Conservation (phyloP, 2,888 invertebrate species). For the Notodonta dromedarius region DNA sequence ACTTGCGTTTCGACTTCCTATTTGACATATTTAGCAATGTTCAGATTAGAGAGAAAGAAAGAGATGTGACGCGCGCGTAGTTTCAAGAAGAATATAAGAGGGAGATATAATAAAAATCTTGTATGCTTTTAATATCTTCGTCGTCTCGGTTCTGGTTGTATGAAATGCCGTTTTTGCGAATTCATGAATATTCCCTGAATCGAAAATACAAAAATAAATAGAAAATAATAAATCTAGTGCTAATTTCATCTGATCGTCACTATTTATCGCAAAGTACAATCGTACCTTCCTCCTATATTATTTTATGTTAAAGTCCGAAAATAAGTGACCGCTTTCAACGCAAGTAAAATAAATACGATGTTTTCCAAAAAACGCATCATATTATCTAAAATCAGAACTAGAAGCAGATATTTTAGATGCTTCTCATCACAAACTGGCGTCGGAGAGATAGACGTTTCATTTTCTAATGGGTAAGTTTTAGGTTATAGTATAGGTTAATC, state of each 20-base stretch:
- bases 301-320: not conserved
- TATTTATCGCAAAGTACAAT: too few relatives aligned
- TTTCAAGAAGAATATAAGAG: not conserved
- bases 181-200: too few relatives aligned
- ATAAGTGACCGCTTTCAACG: not conserved
- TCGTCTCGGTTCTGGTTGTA: too few relatives aligned
- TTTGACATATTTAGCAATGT: not conserved
- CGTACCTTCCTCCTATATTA: too few relatives aligned
- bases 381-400: slow-evolving; percentile 55
- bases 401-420: slow-evolving; percentile 44
- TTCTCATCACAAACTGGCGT: slow-evolving; percentile 54
- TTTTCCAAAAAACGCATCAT: slow-evolving; percentile 56
- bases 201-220: too few relatives aligned
- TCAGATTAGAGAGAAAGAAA: not conserved
- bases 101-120: not conserved
- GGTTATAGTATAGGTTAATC: slow-evolving; percentile 53
- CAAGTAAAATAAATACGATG: slow-evolving; percentile 48
- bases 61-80: not conserved
- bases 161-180: too few relatives aligned
- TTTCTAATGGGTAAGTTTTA: slow-evolving; percentile 85
- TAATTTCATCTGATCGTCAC: too few relatives aligned
- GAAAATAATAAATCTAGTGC: too few relatives aligned
- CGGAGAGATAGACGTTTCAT: slow-evolving; percentile 77
- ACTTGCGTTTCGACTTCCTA: not conserved
- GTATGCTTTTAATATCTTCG: too few relatives aligned